Percentiles rank a stretch among this genome's conserved stretches.
Conservation (phyloP, 2,797 vertebrate species). For the Mareca strepera region DNA sequence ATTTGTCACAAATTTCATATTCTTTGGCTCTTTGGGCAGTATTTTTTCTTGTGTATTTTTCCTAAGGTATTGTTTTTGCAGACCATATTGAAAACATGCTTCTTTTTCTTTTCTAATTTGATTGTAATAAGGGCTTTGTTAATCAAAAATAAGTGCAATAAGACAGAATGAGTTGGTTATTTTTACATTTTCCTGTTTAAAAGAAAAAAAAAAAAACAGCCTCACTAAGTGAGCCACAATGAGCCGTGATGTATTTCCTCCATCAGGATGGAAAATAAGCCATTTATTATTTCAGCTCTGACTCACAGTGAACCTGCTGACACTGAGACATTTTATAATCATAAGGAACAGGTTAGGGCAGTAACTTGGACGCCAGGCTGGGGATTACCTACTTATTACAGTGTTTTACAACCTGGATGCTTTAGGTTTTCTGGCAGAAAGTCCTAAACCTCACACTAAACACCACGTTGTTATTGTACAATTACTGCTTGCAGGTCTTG, state of each 20-base stretch:
- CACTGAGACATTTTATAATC: conserved; percentile 80
- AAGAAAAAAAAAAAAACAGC: conserved; percentile 80
- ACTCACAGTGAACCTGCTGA: conserved; percentile 87
- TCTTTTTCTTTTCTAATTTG: conserved; percentile 67
- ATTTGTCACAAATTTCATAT: conserved; percentile 64
- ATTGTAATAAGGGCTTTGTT: conserved; percentile 75
- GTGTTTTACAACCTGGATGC: conserved; percentile 74
- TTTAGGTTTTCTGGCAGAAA: conserved; percentile 80
- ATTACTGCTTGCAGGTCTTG: conserved; percentile 84
- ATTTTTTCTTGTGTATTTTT: conserved; percentile 61
- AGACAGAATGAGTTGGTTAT: conserved; percentile 89
- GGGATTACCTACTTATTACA: conserved; percentile 79
- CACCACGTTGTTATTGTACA: conserved; percentile 86
- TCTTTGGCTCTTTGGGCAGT: conserved; percentile 65
- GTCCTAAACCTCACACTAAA: conserved; percentile 89
- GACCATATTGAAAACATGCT: conserved; percentile 63
- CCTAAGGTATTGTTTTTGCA: conserved; percentile 72
- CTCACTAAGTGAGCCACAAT: conserved; percentile 87
- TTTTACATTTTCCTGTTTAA: conserved; percentile 98
- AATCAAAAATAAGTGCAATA: conserved; percentile 75
- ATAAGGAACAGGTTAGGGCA: conserved; percentile 82
- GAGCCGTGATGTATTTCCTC: conserved; percentile 98
- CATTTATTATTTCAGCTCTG: conserved; percentile 93
- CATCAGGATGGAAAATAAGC: conserved; percentile 93
- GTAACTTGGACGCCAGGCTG: conserved; percentile 73